Percentiles rank a stretch among this genome's conserved stretches.
These are phyloP conservation scores for Reinhardtius hippoglossoides DNA, from an alignment of 2,113 vertebrate species.

Conservation along the genomic window DNA sequence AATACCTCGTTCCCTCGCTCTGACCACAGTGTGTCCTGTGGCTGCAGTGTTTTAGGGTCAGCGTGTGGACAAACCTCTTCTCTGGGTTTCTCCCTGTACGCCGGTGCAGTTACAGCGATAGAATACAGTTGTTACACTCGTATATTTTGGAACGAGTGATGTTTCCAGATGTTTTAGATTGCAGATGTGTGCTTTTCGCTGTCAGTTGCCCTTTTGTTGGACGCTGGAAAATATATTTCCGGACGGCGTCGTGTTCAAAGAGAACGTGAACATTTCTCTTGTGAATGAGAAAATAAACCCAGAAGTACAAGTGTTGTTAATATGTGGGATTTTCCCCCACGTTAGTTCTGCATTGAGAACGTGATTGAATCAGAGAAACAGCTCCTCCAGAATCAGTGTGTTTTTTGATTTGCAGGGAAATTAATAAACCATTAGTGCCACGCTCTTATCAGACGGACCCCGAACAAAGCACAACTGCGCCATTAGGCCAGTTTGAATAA, in stretches of 20 bases:
- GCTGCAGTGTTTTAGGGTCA: not conserved
- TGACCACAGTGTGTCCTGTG: not conserved
- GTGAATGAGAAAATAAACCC: not conserved
- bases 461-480: conserved; percentile 75
- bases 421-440: conserved; percentile 81
- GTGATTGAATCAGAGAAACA: conserved; percentile 23
- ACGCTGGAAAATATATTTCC: not conserved
- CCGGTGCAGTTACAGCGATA: too few species aligned
- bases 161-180: not conserved
- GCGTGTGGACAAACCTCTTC: conserved; percentile 2
- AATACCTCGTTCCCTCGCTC: not conserved
- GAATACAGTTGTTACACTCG: too few species aligned
- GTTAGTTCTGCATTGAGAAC: not conserved
- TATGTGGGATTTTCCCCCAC: conserved; percentile 28
- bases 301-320: not conserved
- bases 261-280: not conserved
- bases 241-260: not conserved
- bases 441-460: conserved; percentile 73
- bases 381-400: not conserved
- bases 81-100: not conserved
- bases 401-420: conserved; percentile 55
- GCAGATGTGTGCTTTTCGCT: not conserved
- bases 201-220: not conserved
- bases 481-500: conserved; percentile 82
- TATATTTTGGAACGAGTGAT: not conserved